These are phyloP conservation scores for Danio jaintianensis DNA, from an alignment of 2,797 vertebrate species.

Conservation along the genomic window DNA sequence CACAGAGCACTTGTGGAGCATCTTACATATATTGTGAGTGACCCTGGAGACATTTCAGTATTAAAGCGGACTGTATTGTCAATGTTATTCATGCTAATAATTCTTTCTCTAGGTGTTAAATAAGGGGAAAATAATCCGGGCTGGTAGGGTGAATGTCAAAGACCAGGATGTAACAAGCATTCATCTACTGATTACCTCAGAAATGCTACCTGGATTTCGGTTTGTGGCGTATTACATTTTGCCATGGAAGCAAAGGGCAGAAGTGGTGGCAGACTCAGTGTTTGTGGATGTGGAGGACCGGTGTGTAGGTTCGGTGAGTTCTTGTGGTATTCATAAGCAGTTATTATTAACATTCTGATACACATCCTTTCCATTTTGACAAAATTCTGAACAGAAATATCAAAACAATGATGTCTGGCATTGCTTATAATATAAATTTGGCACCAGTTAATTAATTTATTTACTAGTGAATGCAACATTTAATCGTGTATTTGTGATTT, in stretches of 20 bases:
- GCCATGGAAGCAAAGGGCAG: conserved; percentile 46
- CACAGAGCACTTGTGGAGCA: conserved; percentile 29
- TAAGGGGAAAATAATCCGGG: conserved; percentile 74
- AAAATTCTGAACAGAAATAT: no score
- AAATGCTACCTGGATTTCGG: conserved; percentile 81
- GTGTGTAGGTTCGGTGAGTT: conserved; percentile 80
- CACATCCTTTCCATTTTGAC: not conserved
- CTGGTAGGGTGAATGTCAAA: conserved; percentile 28
- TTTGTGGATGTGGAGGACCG: conserved; percentile 78
- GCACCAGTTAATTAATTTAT: not conserved
- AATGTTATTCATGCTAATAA: not conserved
- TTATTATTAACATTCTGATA: not conserved
- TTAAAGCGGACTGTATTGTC: not conserved
- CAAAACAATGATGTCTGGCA: no score
- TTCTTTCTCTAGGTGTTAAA: conserved; percentile 72
- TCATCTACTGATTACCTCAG: conserved; percentile 66
- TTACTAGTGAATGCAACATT: not conserved
- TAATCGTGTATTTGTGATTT: not conserved
- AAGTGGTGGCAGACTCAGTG: conserved; percentile 82
- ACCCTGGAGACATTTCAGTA: not conserved
- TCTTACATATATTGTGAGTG: conserved; percentile 76
- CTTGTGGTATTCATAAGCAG: not conserved
- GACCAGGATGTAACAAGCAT: conserved; percentile 61
- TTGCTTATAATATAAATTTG: no score
- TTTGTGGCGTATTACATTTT: conserved; percentile 79